A percentile compares a stretch with the other conserved stretches of the same genome.
phyloP scores from a whole-genome alignment of 2,888 invertebrate genomes.

The Griposia aprilina region DNA sequence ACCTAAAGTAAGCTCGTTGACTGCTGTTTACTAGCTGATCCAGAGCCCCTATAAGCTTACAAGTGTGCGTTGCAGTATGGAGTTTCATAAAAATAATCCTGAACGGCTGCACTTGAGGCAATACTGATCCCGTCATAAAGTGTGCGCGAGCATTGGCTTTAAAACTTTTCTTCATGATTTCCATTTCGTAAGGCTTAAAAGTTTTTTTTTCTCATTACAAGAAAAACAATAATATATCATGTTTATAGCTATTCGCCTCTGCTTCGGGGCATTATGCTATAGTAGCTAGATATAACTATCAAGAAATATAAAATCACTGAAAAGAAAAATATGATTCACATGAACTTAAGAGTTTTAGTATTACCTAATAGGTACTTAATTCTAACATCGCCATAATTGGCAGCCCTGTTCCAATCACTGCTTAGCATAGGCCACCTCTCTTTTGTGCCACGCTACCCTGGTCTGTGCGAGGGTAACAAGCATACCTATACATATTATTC shows the following conservation, averaged over 20 bases:
- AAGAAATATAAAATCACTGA: slow-evolving; percentile 14
- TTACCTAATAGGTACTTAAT: neutral
- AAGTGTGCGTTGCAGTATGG: neutral
- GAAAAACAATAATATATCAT: neutral
- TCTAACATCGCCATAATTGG: neutral
- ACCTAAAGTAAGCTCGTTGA: neutral
- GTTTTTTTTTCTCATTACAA: neutral
- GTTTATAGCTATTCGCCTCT: fast-evolving
- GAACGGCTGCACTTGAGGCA: neutral
- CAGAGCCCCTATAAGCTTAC: neutral
- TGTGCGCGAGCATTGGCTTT: neutral
- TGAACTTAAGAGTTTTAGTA: neutral
- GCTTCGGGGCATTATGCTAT: neutral
- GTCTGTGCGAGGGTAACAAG: neutral
- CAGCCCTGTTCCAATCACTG: neutral
- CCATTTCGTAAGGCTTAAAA: neutral
- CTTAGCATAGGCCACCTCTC: neutral
- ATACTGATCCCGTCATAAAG: neutral
- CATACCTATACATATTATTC: neutral
- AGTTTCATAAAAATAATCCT: neutral
- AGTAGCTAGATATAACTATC: neutral
- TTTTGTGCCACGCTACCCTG: neutral
- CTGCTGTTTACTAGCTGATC: neutral
- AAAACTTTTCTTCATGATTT: neutral
- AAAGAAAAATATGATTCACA: slow-evolving; percentile 3